A percentile compares a stretch with the other conserved stretches of the same genome.
These are phyloP conservation scores for Phymanthus crucifer DNA, from an alignment of 92 coral and sea anemone species.

Conservation along the genomic window DNA sequence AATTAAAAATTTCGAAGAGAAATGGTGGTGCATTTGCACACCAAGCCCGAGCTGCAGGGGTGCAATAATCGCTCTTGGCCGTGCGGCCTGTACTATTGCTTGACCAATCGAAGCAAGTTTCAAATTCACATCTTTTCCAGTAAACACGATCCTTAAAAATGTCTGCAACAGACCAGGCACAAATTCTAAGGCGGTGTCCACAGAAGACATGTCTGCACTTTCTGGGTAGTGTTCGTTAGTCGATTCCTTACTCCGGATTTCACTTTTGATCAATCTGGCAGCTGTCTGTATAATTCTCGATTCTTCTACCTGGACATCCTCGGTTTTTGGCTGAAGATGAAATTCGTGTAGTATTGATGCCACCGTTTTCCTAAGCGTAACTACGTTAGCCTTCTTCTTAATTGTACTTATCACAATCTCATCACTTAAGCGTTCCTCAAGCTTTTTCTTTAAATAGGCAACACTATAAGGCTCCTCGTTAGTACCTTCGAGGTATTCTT, in stretches of 20 bases:
- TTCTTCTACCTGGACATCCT: constrained; percentile 26
- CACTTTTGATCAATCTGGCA: constrained; percentile 47
- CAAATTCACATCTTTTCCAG: constrained; percentile 47
- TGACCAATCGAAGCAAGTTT: constrained; percentile 59
- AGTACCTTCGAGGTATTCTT: constrained; percentile 28
- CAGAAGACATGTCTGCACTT: constrained; percentile 39
- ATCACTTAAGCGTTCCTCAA: constrained; percentile 63
- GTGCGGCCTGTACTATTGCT: constrained; percentile 48
- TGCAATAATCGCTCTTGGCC: constrained; percentile 49
- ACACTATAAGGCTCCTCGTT: constrained; percentile 34
- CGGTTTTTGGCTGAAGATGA: constrained; percentile 23
- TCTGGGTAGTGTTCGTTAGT: constrained; percentile 45
- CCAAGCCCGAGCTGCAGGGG: constrained; percentile 63
- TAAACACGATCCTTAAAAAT: constrained; percentile 31
- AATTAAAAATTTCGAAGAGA: constrained; percentile 46
- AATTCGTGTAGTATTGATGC: constrained; percentile 30
- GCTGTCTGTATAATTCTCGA: constrained; percentile 37
- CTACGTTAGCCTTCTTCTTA: constrained; percentile 29
- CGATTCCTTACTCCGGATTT: constrained; percentile 39
- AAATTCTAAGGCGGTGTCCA: constrained; percentile 43
- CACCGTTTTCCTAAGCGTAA: constrained; percentile 41
- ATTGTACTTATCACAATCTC: constrained; percentile 29
- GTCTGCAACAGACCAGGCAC: constrained; percentile 45
- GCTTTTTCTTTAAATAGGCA: constrained; percentile 48
- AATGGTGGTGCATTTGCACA: constrained; percentile 59